Conservation (phyloP, 2,797 vertebrate species). For the Pteropus rufus region DNA sequence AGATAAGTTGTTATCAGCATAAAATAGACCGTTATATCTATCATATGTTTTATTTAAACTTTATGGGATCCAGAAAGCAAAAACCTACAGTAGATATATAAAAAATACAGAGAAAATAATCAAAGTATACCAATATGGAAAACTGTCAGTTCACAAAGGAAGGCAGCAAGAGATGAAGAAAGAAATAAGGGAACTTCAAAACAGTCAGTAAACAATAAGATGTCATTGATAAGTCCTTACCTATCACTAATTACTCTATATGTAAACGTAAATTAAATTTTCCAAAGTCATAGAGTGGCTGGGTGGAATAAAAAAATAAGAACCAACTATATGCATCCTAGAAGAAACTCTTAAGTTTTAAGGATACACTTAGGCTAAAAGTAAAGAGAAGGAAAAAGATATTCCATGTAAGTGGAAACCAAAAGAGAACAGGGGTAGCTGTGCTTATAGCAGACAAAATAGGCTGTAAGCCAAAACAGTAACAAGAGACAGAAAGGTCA, state of each 20-base stretch:
- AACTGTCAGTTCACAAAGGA: no score
- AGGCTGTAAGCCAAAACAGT: not conserved
- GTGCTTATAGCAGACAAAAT: not conserved
- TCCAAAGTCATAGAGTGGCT: not conserved
- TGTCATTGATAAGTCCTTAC: not conserved
- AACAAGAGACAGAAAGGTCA: not conserved
- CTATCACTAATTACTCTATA: not conserved
- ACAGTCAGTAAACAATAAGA: not conserved
- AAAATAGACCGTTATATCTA: no score
- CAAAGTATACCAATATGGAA: no score
- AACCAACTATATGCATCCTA: not conserved
- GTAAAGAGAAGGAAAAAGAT: not conserved
- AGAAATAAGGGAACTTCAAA: no score
- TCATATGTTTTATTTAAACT: no score
- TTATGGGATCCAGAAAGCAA: no score
- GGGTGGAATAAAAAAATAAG: not conserved
- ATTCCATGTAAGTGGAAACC: not conserved
- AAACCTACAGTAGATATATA: no score
- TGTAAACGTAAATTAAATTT: not conserved
- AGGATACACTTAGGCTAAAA: no score
- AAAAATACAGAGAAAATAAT: no score
- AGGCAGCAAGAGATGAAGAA: no score
- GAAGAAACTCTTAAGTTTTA: no score
- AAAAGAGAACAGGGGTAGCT: not conserved
- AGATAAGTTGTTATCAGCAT: not conserved